Base-by-base conservation (phyloP, 2,113 vertebrate genomes). In the Passer montanus region DNA sequence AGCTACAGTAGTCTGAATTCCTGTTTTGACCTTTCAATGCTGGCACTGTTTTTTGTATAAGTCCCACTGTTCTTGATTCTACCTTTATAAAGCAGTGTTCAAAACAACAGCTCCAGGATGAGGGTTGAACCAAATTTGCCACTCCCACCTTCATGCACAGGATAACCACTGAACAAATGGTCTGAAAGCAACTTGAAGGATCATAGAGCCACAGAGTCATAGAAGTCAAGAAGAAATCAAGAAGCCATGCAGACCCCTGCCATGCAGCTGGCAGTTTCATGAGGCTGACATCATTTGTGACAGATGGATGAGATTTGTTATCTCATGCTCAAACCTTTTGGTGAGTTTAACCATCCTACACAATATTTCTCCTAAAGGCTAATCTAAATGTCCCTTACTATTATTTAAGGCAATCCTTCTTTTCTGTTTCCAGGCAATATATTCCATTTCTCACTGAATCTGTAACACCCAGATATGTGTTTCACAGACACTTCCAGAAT, bases 261-360 rank as follows among this genome's bases (percentile, higher is more conserved):
- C 77, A 93, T 33, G 39, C 58, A 91, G 18, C 52, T 72, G 90
- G 69, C 69, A 91, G 49, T 75, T 53, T 68, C 16, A 63, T 28
- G 76, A 82, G 28, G 11, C 33, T 95, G 78, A 91, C 78, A 94
- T 82, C 0, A 85, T 60, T 91, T 91, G 49, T 82, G 66, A 93
- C 90, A 95, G 84, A 90, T 90, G 76, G 89, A 76, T 77, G 43
- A 84, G 28, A 77, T 50, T 58, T 80, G 39, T 78, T 84, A 33
- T 66, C 47, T 94, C 56, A 81, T 59, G 27, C 47, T 70, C 53
- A 87, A 94, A 81, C 27, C 5, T 70, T 82, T 59, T 0, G 1
- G 31, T 60, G 53, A 89, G 39, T 72, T 75, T 84, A 75, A 78
- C 35, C 76, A 52, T 50, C 66, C n/a, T 39, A 53, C 10, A 4